Conservation (phyloP, 1,140 invertebrate species). For the Pantala flavescens region DNA sequence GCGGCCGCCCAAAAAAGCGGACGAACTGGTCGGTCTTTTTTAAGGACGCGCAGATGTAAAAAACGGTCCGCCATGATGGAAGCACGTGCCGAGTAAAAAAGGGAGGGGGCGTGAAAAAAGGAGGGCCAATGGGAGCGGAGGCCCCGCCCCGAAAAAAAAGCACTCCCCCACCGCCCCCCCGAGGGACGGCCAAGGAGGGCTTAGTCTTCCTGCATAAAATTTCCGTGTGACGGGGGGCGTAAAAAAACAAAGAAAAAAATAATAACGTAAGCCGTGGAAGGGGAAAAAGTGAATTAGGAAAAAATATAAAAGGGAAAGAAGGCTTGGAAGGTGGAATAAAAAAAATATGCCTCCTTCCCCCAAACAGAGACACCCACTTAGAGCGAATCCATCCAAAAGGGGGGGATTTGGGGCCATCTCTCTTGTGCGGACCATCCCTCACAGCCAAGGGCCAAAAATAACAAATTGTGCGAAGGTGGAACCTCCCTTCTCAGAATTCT, state of each 20-base stretch:
- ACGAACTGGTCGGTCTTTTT: too few relatives aligned
- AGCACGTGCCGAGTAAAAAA: neutral
- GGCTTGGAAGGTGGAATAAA: neutral
- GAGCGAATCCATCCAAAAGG: neutral
- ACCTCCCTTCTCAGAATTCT: neutral
- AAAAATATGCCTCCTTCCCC: neutral
- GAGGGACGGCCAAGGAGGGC: too few relatives aligned
- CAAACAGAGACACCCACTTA: neutral
- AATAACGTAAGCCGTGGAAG: neutral
- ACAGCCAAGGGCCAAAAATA: neutral
- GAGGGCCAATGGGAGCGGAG: neutral
- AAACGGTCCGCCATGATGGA: neutral
- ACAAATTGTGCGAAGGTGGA: neutral
- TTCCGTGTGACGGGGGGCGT: neutral
- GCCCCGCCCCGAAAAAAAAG: neutral
- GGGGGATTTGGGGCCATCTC: neutral
- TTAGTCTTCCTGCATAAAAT: too few relatives aligned
- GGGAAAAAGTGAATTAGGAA: conserved; percentile 2
- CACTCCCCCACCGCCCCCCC: neutral
- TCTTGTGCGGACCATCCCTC: too few relatives aligned
- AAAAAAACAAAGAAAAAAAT: too few relatives aligned
- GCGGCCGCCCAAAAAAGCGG: too few relatives aligned
- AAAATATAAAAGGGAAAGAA: neutral
- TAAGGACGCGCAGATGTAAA: too few relatives aligned
- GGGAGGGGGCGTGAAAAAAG: neutral